A percentile compares a stretch with the other conserved stretches of the same genome.
These are phyloP conservation scores for Gila robusta DNA, from an alignment of 2,797 vertebrate species.

Conservation along the genomic window DNA sequence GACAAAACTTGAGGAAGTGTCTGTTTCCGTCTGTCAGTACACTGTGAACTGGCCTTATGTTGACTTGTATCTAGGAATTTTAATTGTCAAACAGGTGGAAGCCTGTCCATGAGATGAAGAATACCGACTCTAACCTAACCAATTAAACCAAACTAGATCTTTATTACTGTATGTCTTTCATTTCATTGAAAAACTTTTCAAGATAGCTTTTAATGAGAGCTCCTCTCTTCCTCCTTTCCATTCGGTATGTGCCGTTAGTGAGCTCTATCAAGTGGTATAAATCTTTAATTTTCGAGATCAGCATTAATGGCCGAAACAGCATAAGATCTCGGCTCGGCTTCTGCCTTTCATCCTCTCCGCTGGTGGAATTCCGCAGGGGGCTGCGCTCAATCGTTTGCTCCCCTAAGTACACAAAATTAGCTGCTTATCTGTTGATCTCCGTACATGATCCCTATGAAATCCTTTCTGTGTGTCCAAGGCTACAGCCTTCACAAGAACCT, in stretches of 20 bases:
- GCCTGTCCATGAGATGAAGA: conserved; percentile 84
- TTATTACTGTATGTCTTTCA: conserved; percentile 81
- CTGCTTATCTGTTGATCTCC: conserved; percentile 98
- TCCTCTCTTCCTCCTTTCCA: conserved; percentile 64
- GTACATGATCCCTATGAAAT: conserved; percentile 95
- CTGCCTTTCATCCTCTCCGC: conserved; percentile 80
- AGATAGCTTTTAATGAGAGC: conserved; percentile 76
- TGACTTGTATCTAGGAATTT: background rate
- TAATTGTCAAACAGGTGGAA: conserved; percentile 69
- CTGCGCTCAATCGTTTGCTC: conserved; percentile 82
- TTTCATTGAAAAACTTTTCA: conserved; percentile 81
- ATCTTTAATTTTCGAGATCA: conserved; percentile 92
- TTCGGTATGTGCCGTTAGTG: conserved; percentile 70
- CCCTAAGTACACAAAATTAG: conserved; percentile 98
- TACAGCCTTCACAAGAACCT: conserved; percentile 75
- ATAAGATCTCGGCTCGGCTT: conserved; percentile 81
- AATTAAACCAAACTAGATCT: conserved; percentile 88
- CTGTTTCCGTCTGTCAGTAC: background rate
- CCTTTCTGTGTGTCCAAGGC: conserved; percentile 84
- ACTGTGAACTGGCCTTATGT: background rate
- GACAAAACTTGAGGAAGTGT: background rate
- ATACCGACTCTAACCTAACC: conserved; percentile 63
- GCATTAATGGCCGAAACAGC: conserved; percentile 86
- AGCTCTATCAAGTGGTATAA: conserved; percentile 86
- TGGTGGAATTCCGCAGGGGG: conserved; percentile 80